Base-by-base conservation (phyloP, 2,113 vertebrate species). In the Mesembrinibis cayennensis region DNA sequence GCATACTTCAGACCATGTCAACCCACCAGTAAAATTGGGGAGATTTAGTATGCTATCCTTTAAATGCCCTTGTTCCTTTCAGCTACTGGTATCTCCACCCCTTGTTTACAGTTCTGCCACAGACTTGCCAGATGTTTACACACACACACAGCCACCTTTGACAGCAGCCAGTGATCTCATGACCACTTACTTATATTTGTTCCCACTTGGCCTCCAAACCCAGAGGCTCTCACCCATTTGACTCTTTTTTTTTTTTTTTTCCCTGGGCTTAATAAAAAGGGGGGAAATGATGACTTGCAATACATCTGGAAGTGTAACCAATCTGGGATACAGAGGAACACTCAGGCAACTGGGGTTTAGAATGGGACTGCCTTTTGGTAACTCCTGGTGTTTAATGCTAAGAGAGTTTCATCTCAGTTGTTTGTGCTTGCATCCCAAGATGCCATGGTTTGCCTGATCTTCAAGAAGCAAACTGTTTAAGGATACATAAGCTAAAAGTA, bases 1-100 rank as follows among this genome's bases (percentile, higher is more conserved):
- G 2, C 0, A 0, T 78, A 36, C 6, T 61, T 82, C 26, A 76
- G 25, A 87, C 16, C 16, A 36, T 4, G 10, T 9, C 1, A 6
- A 13, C 5, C 25, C 36, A 30, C 7, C 25, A 38, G 16, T 61
- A 61, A 73, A 52, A 84, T 13, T 56, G 14, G 16, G 44, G 18
- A 45, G 2, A 15, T 71, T 87, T 56, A 40, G 7, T 36, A 34
- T 65, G 6, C 6, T 73, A 18, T 29, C 25, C 9, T 8, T 66
- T 82, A n/a, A 87, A 91, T 50, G 26, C 1, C 16, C 19, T 69
- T 72, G 13, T 6, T 72, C 14, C 26, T 26, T 76, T 85, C 49
- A 85, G 13, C 38, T 81, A n/a, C 23, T 77, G 27, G 0, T 55
- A 49, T 36, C 18, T 91, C 55, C 16, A 55, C 3, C 1, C 9